phyloP scores from a whole-genome alignment of 2,113 vertebrate genomes.

The Dendropsophus ebraccatus region DNA sequence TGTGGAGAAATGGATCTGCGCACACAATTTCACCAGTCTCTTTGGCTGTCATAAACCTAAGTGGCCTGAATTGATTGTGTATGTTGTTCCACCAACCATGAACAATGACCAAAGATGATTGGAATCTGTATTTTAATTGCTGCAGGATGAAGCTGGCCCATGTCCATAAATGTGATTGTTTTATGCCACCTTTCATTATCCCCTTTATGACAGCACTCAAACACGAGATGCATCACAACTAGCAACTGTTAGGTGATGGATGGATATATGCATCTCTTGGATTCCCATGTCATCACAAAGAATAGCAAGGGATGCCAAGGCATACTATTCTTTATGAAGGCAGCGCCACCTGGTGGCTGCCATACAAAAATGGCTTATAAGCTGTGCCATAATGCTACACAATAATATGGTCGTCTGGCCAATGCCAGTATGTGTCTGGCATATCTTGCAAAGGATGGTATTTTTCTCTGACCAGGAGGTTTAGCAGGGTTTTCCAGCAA shows the following conservation, averaged over 20 bases:
- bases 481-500: too few species aligned
- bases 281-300: neutral
- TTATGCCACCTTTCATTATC: constrained; percentile 5
- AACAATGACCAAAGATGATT: constrained; percentile 19
- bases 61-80: constrained; percentile 4
- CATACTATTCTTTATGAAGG: too few species aligned
- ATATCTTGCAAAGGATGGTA: too few species aligned
- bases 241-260: neutral
- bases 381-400: too few species aligned
- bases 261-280: neutral
- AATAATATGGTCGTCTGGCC: too few species aligned
- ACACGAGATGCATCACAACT: neutral
- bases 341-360: too few species aligned
- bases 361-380: too few species aligned
- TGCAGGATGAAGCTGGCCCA: neutral
- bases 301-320: too few species aligned
- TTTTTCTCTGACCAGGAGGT: too few species aligned
- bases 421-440: too few species aligned
- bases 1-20: neutral
- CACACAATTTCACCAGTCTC: neutral
- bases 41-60: neutral
- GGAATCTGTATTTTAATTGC: neutral
- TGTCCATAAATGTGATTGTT: constrained; percentile 18
- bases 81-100: constrained; percentile 20
- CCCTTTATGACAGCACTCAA: neutral